phyloP scores from a whole-genome alignment of 2,888 invertebrate species.

The Prenolepis imparis region DNA sequence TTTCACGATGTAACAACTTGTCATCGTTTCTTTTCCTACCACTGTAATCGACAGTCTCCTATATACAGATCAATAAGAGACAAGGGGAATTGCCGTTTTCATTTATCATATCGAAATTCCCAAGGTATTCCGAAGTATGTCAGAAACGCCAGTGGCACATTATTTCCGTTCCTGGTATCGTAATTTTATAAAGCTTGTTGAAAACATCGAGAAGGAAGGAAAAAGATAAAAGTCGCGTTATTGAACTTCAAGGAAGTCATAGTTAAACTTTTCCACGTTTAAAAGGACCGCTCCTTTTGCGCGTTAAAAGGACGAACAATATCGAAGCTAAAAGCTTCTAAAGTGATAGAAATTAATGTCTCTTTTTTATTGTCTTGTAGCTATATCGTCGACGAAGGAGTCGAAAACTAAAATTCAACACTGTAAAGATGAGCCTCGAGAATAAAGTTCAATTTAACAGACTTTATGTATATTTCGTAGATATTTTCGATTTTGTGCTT shows the following conservation, averaged over 20 bases:
- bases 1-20: neutral
- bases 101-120: constrained; percentile 42
- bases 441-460: neutral
- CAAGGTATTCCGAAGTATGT: constrained; percentile 32
- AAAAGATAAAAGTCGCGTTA: constrained; percentile 21
- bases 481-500: neutral
- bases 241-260: constrained; percentile 25
- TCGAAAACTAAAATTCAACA: neutral
- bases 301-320: neutral
- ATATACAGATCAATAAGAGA: constrained; percentile 25
- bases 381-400: neutral
- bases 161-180: constrained; percentile 62
- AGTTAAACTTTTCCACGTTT: neutral
- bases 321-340: neutral
- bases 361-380: neutral
- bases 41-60: neutral
- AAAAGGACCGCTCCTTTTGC: neutral
- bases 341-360: neutral
- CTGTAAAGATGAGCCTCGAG: neutral
- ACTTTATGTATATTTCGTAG: neutral
- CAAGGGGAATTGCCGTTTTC: constrained; percentile 8
- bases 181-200: neutral
- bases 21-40: neutral
- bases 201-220: neutral
- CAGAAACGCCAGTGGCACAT: constrained; percentile 57